Evolutionary conservation across 2,797 vertebrate genomes (phyloP), one percentile per base, ranked within the genome.

Genomic region (Peromyscus aztecus): DNA sequence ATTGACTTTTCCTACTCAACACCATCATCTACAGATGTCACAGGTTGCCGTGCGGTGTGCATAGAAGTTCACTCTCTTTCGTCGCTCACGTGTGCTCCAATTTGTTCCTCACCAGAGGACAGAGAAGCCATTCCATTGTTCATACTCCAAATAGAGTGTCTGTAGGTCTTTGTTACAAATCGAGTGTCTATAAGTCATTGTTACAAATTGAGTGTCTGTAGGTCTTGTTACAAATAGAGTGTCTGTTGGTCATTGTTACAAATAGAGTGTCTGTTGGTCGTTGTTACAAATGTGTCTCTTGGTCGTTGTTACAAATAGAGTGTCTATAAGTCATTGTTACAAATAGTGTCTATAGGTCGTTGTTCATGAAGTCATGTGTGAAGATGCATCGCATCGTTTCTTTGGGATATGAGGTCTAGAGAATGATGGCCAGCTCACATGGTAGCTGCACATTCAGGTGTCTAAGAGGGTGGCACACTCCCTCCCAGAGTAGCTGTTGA

Each of bases 61-160:
- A 78, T 65, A 90, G 57, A 83, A 93, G 46, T 59, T 84, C 65
- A 76, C 76, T 81, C 80, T 34, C 23, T 78, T n/a, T 71, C 65
- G 59, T 55, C 52, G 5, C 29, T 57, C 24, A 24, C 52, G 69
- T 31, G 63, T 52, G 73, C 7, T 90, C 61, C 31, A n/a, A 6
- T 73, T 83, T 83, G 23, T 63, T 52, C 49, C 37, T 69, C 59
- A 27, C 13, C 49, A 49, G 78, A 75, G 37, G 34, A 69, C 69
- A 69, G 49, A 31, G 73, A 67, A 76, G n/a, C 49, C 52, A 31
- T 37, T 63, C 69, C 23, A 61, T 52, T 34, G 0, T 55, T 34
- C 57, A 71, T 78, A 43, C 83, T 88, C 21, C 43, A 57, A 75
- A 57, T 46, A 46, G 43, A 46, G 43, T 46, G 43, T 46, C 43